phyloP scores from a whole-genome alignment of 2,113 vertebrate genomes.

The Misgurnus mizolepis region DNA sequence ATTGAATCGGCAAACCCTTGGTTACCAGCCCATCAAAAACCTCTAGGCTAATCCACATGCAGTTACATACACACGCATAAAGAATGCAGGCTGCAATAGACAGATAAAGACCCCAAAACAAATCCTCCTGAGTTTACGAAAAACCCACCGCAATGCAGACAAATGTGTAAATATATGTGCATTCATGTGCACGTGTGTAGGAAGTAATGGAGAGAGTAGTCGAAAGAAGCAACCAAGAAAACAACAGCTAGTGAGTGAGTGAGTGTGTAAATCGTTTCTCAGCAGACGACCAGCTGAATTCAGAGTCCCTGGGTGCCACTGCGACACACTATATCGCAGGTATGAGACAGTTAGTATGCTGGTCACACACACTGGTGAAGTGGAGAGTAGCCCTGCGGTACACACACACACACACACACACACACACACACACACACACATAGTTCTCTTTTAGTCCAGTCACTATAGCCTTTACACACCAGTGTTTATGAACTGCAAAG shows the following conservation, averaged over 20 bases:
- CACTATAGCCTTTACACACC: constrained; percentile 27
- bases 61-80: not conserved
- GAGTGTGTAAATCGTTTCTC: constrained; percentile 60
- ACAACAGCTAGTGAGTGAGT: constrained; percentile 43
- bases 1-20: not conserved
- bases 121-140: constrained; percentile 47
- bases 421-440: not conserved
- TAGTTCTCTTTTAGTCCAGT: constrained; percentile 31
- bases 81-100: constrained; percentile 19
- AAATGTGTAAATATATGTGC: constrained; percentile 11
- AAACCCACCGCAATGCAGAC: constrained; percentile 69
- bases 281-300: constrained; percentile 58
- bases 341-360: constrained; percentile 69
- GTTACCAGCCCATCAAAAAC: not conserved
- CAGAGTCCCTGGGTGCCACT: constrained; percentile 48
- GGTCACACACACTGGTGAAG: constrained; percentile 60
- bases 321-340: constrained; percentile 65
- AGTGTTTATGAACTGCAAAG: constrained; percentile 13
- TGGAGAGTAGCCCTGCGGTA: constrained; percentile 51
- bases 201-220: constrained; percentile 44
- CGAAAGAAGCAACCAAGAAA: constrained; percentile 44
- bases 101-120: not conserved
- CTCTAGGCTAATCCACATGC: not conserved
- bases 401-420: constrained; percentile 25
- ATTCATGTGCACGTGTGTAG: not conserved